Base-by-base conservation (phyloP, 2,888 invertebrate genomes). In the Caprella mutica region DNA sequence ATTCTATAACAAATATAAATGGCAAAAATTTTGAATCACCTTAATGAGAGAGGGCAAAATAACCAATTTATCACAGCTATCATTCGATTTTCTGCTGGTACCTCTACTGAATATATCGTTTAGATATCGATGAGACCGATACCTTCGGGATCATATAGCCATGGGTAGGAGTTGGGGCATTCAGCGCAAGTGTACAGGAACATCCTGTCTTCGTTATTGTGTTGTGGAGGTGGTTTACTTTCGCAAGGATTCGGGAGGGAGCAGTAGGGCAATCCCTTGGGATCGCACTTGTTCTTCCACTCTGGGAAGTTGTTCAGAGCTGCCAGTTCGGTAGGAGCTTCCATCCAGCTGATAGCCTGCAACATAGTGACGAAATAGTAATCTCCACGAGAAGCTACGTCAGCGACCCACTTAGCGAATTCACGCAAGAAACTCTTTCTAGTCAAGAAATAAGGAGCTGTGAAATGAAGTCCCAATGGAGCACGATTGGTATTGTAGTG, bases 261-360 rank as follows among this genome's bases (percentile, higher is more conserved):
- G 72, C 92, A 92, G 78, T 82, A 88, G 58, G 91, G 86, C 72
- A 89, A 89, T 56, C 91, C 91, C 75, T 91, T 90, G 65, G 91
- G 85, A 72, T 91, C 91, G 74, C 91, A 92, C 72, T 88, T 88
- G 69, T 91, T 91, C 74, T 92, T 92, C 91, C 91, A 92, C 73
- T 90, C 89, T 69, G 85, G 85, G 82, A 92, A 92, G 72, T 91
- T 90, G 68, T 89, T 80, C 50, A 91, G 80, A 30, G 84, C 83
- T 44, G 86, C 83, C 66, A 91, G 72, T 73, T 91, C 91, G 35
- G 88, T 88, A 56, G 91, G 91, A 69, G 86, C 88, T 75, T 92
- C 91, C 88, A 92, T 92, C 91, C 91, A 91, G 74, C 90, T 90
- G 70, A 92, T 88, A 29, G 91, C 91, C 79, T 86, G 80, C 17